Evolutionary conservation across 2,888 invertebrate species (phyloP).

Genomic region (Hartigia nigra): DNA sequence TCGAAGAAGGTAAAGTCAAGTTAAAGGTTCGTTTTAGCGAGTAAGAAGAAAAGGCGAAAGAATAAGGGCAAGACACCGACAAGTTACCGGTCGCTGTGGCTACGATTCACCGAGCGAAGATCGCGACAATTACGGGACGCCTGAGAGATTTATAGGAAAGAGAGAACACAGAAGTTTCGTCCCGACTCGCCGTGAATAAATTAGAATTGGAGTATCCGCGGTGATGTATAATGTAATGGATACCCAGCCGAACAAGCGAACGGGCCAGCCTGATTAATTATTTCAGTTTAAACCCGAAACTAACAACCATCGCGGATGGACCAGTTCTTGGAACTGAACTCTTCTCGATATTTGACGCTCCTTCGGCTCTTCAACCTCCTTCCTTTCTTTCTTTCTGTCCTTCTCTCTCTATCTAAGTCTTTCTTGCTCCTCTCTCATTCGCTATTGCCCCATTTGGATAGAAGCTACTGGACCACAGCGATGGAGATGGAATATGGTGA

Average conservation of each 20-base stretch:
- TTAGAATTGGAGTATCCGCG: slow-evolving; percentile 62
- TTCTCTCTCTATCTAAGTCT: slow-evolving; percentile 15
- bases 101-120: slow-evolving; percentile 13
- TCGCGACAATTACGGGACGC: slow-evolving; percentile 54
- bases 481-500: slow-evolving; percentile 38
- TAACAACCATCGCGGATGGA: slow-evolving; percentile 49
- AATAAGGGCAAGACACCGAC: neutral
- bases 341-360: slow-evolving; percentile 50
- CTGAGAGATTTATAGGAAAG: slow-evolving; percentile 53
- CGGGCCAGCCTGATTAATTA: slow-evolving; percentile 60
- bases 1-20: neutral
- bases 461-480: neutral
- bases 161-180: slow-evolving; percentile 25
- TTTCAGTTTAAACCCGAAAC: slow-evolving; percentile 59
- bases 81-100: neutral
- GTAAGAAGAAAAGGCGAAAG: neutral
- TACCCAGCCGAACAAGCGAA: slow-evolving; percentile 38
- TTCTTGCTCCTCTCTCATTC: neutral
- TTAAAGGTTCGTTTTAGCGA: neutral
- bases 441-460: slow-evolving; percentile 13
- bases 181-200: slow-evolving; percentile 56
- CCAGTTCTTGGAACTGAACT: slow-evolving; percentile 54
- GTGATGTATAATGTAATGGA: slow-evolving; percentile 64
- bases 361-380: slow-evolving; percentile 20
- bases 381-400: slow-evolving; percentile 2